Evolutionary conservation across 2,113 vertebrate genomes (phyloP).

Genomic region (Ophthalmotilapia sp.): DNA sequence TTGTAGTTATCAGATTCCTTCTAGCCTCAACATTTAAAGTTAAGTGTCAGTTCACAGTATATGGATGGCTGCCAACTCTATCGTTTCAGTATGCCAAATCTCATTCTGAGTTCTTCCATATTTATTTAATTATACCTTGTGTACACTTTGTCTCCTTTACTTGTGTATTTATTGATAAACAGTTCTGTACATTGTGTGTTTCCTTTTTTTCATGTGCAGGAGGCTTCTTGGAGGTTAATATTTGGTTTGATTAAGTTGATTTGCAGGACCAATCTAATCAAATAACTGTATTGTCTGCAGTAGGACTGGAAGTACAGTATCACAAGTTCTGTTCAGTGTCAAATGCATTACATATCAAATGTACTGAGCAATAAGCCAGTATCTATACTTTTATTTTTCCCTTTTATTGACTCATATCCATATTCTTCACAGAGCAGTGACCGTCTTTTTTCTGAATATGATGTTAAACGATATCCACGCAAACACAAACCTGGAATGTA

Average conservation of each 20-base stretch:
- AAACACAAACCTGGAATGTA: conserved; percentile 62
- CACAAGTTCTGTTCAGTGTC: background rate
- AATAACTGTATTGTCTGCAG: conserved; percentile 4
- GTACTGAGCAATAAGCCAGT: conserved; percentile 28
- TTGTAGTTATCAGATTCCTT: conserved; percentile 36
- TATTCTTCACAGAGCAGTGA: conserved; percentile 24
- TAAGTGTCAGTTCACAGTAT: background rate
- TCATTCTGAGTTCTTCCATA: conserved; percentile 16
- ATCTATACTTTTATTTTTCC: background rate
- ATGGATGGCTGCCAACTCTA: background rate
- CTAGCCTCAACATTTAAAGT: conserved; percentile 17
- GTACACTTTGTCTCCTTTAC: conserved; percentile 21
- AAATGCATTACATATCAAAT: conserved; percentile 20
- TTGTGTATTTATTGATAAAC: conserved; percentile 64
- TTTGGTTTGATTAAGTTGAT: conserved; percentile 6
- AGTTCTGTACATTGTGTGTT: conserved; percentile 38
- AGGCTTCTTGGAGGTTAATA: background rate
- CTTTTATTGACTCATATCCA: background rate
- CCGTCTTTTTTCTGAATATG: background rate
- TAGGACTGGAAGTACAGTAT: conserved; percentile 3
- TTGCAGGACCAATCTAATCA: conserved; percentile 32
- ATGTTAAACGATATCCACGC: background rate
- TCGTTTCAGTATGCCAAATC: conserved; percentile 11
- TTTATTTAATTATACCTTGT: conserved; percentile 39
- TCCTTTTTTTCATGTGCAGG: conserved; percentile 1